Evolutionary conservation across 2,888 invertebrate species (phyloP).

Genomic region (Geotrupes spiniger): DNA sequence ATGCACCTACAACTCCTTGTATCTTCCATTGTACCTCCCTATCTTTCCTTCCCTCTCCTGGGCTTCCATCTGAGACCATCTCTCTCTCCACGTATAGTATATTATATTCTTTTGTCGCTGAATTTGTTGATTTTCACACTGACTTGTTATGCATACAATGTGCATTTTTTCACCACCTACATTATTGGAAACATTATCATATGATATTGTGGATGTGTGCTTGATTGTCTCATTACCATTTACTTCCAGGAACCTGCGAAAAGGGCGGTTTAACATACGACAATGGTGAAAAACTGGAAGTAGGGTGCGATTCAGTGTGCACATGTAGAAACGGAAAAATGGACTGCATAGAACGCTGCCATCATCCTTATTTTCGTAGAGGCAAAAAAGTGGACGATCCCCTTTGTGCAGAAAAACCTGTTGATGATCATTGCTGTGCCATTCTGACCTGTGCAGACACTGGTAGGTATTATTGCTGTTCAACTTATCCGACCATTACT

Average conservation of each 20-base stretch:
- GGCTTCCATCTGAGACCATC: too few relatives aligned
- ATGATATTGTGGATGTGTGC: too few relatives aligned
- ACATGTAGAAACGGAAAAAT: constrained; percentile 68
- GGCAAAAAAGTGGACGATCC: constrained; percentile 68
- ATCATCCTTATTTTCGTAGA: constrained; percentile 64
- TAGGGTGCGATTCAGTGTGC: constrained; percentile 76
- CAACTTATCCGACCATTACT: not conserved
- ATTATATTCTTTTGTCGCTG: too few relatives aligned
- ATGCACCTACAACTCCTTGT: too few relatives aligned
- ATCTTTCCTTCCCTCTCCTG: too few relatives aligned
- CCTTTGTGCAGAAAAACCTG: constrained; percentile 67
- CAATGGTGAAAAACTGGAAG: constrained; percentile 67
- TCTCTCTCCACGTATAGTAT: too few relatives aligned
- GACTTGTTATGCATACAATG: too few relatives aligned
- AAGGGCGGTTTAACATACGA: constrained; percentile 52
- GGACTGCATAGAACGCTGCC: constrained; percentile 70
- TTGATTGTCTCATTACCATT: too few relatives aligned
- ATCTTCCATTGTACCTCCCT: too few relatives aligned
- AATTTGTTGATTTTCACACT: too few relatives aligned
- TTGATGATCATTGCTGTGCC: constrained; percentile 69
- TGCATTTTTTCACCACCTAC: too few relatives aligned
- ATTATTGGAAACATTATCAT: too few relatives aligned
- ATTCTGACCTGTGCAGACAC: constrained; percentile 67
- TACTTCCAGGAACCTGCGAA: constrained; percentile 38
- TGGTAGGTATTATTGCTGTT: constrained; percentile 41